phyloP scores from a whole-genome alignment of 2,113 vertebrate genomes.

The Platysteira castanea region DNA sequence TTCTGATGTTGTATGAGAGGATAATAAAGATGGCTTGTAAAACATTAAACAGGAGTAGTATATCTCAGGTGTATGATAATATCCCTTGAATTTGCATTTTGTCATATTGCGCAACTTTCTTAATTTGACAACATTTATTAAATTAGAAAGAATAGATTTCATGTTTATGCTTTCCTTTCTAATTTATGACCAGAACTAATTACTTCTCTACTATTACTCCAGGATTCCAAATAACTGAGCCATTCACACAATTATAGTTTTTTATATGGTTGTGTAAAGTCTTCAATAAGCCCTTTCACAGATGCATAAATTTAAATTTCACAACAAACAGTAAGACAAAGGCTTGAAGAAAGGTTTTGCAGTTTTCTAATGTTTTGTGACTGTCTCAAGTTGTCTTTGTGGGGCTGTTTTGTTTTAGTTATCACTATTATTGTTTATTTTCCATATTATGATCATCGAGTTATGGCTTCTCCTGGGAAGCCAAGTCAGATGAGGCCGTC shows the following conservation, averaged over 20 bases:
- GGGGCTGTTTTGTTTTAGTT: background rate
- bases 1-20: conserved; percentile 4
- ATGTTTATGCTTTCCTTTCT: background rate
- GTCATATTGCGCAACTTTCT: background rate
- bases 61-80: conserved; percentile 8
- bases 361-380: background rate
- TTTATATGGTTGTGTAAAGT: background rate
- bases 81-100: conserved; percentile 5
- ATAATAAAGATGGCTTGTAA: conserved; percentile 51
- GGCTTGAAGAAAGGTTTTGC: background rate
- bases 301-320: background rate
- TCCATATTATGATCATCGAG: background rate
- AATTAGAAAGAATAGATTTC: background rate
- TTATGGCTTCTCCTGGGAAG: background rate
- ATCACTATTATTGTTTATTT: background rate
- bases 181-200: background rate
- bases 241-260: background rate
- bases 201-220: background rate
- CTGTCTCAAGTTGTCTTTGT: background rate
- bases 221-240: background rate
- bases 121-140: background rate
- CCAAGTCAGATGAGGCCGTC: background rate
- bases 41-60: conserved; percentile 14
- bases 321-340: background rate
- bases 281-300: background rate